Evolutionary conservation across 1,140 invertebrate species (phyloP).

Genomic region (Brachionus asplanchnoidis): DNA sequence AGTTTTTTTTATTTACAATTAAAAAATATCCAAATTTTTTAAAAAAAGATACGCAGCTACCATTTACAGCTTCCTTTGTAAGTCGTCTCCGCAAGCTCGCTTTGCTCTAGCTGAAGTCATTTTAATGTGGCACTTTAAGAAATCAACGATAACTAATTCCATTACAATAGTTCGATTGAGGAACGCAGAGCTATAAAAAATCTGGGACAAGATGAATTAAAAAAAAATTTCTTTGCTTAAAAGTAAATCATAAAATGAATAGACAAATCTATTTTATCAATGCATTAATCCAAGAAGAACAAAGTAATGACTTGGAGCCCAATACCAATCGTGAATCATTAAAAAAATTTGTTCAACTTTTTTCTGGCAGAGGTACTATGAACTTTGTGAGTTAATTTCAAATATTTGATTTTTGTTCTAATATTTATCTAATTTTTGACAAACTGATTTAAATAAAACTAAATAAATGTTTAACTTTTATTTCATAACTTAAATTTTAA

Average conservation of each 20-base stretch:
- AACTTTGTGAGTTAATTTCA: neutral
- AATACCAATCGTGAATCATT: neutral
- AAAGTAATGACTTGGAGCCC: neutral
- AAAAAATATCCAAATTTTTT: no score
- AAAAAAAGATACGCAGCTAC: no score
- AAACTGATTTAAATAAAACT: neutral
- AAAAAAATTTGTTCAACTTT: neutral
- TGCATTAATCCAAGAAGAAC: neutral
- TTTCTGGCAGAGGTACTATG: neutral
- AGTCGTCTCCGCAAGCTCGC: no score
- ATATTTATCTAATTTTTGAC: neutral
- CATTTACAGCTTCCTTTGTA: no score
- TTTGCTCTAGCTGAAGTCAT: no score
- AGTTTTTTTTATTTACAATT: no score
- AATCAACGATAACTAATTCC: no score
- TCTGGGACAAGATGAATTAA: neutral
- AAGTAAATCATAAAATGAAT: neutral
- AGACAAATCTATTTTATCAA: neutral
- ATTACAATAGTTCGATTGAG: neutral
- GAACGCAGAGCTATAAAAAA: constrained; percentile 6
- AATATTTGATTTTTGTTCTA: neutral
- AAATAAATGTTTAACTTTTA: neutral
- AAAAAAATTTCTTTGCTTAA: neutral
- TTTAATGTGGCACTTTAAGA: no score
- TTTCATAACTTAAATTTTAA: neutral